Evolutionary conservation across 35 echinoderm and acorn worm genomes (phyloP), one percentile per base, ranked within the genome.

Genomic region (Apostichopus parvimensis): DNA sequence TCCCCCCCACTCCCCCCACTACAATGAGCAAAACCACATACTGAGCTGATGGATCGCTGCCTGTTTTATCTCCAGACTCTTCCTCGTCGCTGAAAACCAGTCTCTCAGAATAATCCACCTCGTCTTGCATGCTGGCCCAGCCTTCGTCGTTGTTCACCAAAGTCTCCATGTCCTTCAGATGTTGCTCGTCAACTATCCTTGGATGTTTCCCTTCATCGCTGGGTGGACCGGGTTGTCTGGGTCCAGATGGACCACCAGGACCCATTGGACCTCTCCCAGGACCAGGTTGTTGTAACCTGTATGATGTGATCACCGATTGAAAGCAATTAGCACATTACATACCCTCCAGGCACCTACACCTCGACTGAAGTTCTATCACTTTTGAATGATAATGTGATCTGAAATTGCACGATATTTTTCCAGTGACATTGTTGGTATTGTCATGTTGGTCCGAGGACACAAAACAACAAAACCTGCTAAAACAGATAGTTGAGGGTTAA

Each of bases 41-140:
- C 83, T 57, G 45, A 57, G 55, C 83, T 56, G 83, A 56, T 53
- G 12, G 8, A 7, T 65, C 83, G 21, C 55, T 61, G 21, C 21
- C 24, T 23, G 79, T 5, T 90, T 55, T 53, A 73, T 76, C 70
- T 79, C 22, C 78, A 18, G 23, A 24, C 2, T 94, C 93, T 84
- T 98, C 97, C 55, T 98, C 97, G 91, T 98, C 97, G 88, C 97
- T 98, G 56, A 98, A 98, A 9, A 98, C 97, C 78, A 98, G 86
- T 83, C 95, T 95, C 66, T 95, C 97, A 11, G 94, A 94, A 85
- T 98, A 98, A 79, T 98, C 97, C 76, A 98, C 94, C 61, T 98
- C 97, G 26, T 93, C 93, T 55, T 92, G 95, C 55, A 93, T 95
- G 22, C 90, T 88, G 6, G 97, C 97, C 97, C 97, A 98, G 2